Evolutionary conservation across 2,797 vertebrate genomes (phyloP).

Genomic region (Molossus molossus): DNA sequence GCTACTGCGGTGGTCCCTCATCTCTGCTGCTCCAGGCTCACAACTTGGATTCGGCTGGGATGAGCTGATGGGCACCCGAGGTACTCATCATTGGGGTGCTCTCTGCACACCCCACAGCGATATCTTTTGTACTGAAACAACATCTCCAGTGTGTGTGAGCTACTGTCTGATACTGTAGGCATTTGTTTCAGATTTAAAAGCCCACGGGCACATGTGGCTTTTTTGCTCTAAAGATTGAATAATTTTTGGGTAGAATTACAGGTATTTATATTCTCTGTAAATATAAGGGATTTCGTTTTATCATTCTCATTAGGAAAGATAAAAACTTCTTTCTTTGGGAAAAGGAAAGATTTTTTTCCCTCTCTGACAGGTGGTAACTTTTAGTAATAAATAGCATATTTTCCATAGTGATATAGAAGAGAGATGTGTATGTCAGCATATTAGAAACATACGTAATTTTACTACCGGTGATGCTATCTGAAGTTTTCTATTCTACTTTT

Average conservation of each 20-base stretch:
- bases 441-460: not conserved
- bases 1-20: fast-evolving
- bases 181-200: not conserved
- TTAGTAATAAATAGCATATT: not conserved
- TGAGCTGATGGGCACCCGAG: fast-evolving
- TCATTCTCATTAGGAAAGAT: not conserved
- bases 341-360: not conserved
- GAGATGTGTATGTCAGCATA: not conserved
- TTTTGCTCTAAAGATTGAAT: not conserved
- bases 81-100: fast-evolving
- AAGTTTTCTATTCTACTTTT: not conserved
- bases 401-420: not conserved
- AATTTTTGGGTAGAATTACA: not conserved
- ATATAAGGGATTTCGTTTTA: not conserved
- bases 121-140: not conserved
- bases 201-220: not conserved
- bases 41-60: not conserved
- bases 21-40: fast-evolving
- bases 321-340: not conserved
- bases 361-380: not conserved
- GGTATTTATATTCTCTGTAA: not conserved
- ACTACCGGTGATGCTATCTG: not conserved
- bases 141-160: not conserved
- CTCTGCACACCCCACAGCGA: not conserved
- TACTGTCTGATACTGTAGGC: fast-evolving